These are phyloP conservation scores for Mormyrops boulengeri DNA, from an alignment of 2,797 vertebrate genomes.

Conservation along the genomic window DNA sequence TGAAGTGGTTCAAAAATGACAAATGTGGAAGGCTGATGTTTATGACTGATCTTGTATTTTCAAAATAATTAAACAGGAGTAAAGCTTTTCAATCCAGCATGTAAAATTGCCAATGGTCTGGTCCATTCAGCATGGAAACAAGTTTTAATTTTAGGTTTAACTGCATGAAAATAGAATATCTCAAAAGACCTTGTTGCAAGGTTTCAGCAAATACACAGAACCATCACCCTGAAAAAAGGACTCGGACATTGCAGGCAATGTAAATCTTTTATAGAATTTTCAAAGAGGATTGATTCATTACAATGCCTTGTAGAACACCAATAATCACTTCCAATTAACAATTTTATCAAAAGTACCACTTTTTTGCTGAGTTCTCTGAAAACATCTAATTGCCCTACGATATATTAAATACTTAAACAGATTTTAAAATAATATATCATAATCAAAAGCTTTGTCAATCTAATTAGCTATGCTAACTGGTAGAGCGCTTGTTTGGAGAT, in stretches of 20 bases:
- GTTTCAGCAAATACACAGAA: neutral
- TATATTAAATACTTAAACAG: neutral
- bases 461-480: neutral
- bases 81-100: neutral
- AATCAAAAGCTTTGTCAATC: neutral
- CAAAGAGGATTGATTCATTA: neutral
- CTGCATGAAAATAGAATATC: neutral
- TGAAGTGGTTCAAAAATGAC: neutral
- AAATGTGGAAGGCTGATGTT: neutral
- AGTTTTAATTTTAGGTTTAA: neutral
- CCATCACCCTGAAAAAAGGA: neutral
- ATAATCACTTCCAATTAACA: neutral
- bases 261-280: neutral
- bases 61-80: neutral
- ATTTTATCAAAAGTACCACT: constrained; percentile 3
- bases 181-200: neutral
- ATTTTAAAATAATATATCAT: neutral
- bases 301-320: neutral
- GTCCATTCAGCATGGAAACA: neutral
- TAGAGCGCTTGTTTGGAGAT: neutral
- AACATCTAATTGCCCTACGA: neutral
- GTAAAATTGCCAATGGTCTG: neutral
- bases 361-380: neutral
- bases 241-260: neutral
- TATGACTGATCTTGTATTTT: neutral